Evolutionary conservation across 2,113 vertebrate species (phyloP).

Genomic region (Perccottus glenii): DNA sequence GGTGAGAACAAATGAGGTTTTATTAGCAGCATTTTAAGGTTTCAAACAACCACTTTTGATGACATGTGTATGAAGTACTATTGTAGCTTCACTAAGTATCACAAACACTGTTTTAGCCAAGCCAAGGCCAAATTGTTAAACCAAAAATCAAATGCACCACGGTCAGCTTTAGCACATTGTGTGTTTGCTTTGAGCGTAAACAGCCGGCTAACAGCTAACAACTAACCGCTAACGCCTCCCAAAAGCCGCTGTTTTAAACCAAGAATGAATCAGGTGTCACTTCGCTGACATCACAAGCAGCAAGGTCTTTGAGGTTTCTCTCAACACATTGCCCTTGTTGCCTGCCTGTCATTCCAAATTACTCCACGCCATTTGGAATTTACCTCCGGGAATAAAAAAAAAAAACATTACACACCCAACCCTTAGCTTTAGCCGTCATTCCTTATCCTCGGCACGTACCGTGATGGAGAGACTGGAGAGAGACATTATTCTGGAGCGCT

Average conservation of each 20-base stretch:
- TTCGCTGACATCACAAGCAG: conserved; percentile 34
- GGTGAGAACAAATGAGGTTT: no score
- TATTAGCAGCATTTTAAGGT: no score
- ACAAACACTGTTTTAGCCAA: no score
- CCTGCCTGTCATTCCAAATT: conserved; percentile 62
- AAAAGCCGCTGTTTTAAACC: conserved; percentile 1
- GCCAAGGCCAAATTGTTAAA: no score
- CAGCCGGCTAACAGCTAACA: conserved; percentile 16
- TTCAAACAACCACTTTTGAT: no score
- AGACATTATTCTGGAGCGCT: conserved; percentile 60
- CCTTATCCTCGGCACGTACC: conserved; percentile 35
- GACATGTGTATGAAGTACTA: no score
- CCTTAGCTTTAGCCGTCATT: conserved; percentile 30
- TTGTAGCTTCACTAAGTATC: no score
- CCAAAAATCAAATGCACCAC: no score
- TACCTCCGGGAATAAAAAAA: conserved; percentile 30
- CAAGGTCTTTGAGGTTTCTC: conserved; percentile 40
- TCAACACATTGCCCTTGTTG: conserved; percentile 49
- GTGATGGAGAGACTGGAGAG: conserved; percentile 59
- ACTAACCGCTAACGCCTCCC: background rate
- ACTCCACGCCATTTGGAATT: conserved; percentile 46
- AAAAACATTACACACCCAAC: conserved; percentile 30
- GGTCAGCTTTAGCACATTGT: no score
- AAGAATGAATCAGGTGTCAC: conserved; percentile 49
- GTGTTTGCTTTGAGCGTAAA: conserved; percentile 4